Evolutionary conservation across 2,888 invertebrate genomes (phyloP).

Genomic region (Diarsia brunnea): DNA sequence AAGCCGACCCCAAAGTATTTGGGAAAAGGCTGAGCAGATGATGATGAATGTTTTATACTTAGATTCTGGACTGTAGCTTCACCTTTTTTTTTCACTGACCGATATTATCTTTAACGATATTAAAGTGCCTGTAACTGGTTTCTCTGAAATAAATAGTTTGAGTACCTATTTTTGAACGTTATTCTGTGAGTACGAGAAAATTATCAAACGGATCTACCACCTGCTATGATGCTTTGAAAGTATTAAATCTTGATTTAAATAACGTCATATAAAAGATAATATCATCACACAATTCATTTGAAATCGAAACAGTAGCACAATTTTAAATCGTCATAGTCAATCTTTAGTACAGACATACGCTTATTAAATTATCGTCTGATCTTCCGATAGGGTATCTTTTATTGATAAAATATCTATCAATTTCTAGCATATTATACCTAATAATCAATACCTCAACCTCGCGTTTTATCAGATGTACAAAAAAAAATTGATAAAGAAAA

Average conservation of each 20-base stretch:
- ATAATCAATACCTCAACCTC: constrained; percentile 26
- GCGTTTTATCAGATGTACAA: constrained; percentile 25
- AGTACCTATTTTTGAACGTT: background rate
- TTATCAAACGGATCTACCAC: background rate
- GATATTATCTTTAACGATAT: background rate
- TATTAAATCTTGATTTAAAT: background rate
- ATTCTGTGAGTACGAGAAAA: no score
- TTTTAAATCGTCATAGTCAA: constrained; percentile 8
- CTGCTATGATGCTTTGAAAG: background rate
- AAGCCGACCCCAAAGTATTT: no score
- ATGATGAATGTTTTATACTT: background rate
- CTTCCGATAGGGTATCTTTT: constrained; percentile 18
- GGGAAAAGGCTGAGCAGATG: no score
- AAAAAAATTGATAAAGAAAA: constrained; percentile 13
- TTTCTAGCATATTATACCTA: constrained; percentile 10
- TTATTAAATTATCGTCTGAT: constrained; percentile 3
- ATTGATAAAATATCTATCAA: constrained; percentile 5
- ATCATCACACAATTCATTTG: background rate
- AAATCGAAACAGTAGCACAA: constrained; percentile 28
- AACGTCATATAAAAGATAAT: no score
- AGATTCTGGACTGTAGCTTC: background rate
- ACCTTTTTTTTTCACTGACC: background rate
- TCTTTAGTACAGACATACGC: background rate
- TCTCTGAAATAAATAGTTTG: background rate
- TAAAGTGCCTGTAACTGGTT: background rate